Conservation (phyloP, 2,888 invertebrate genomes). For the Dynastes grantii region DNA sequence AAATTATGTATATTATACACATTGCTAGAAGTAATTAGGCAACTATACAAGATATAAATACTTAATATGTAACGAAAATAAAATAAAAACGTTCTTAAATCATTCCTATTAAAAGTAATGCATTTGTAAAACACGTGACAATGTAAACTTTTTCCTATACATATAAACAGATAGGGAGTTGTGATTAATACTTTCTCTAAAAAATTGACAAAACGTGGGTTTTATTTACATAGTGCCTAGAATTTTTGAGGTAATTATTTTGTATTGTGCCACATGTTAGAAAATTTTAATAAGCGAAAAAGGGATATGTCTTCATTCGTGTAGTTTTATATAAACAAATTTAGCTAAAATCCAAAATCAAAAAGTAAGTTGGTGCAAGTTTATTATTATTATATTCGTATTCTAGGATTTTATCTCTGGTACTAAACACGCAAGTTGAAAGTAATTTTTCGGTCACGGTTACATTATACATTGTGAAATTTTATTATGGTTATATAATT, state of each 20-base stretch:
- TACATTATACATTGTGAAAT: slow-evolving; percentile 64
- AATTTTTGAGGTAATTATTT: slow-evolving; percentile 43
- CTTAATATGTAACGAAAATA: slow-evolving; percentile 22
- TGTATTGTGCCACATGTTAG: slow-evolving; percentile 36
- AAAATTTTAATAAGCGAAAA: not conserved
- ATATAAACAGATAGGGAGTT: slow-evolving; percentile 11
- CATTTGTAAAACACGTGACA: slow-evolving; percentile 33
- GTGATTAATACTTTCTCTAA: slow-evolving; percentile 34
- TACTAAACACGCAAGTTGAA: slow-evolving; percentile 44
- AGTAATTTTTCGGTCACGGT: slow-evolving; percentile 50
- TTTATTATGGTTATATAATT: slow-evolving; percentile 63
- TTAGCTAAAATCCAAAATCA: slow-evolving; percentile 16
- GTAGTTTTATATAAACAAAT: slow-evolving; percentile 26
- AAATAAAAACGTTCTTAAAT: not conserved
- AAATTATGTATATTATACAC: slow-evolving; percentile 31
- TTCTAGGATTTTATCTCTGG: slow-evolving; percentile 45
- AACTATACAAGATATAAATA: slow-evolving; percentile 15
- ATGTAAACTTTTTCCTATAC: slow-evolving; percentile 11
- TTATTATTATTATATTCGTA: slow-evolving; percentile 23
- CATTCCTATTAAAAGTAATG: slow-evolving; percentile 41
- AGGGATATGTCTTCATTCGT: slow-evolving; percentile 2
- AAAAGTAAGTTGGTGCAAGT: slow-evolving; percentile 48
- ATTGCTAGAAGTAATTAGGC: slow-evolving; percentile 24
- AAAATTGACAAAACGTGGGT: slow-evolving; percentile 4
- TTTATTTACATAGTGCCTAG: slow-evolving; percentile 61